Percentiles rank a stretch among this genome's conserved stretches.
Evolutionary conservation across 2,113 vertebrate genomes (phyloP).

Genomic region (Mirza zaza): DNA sequence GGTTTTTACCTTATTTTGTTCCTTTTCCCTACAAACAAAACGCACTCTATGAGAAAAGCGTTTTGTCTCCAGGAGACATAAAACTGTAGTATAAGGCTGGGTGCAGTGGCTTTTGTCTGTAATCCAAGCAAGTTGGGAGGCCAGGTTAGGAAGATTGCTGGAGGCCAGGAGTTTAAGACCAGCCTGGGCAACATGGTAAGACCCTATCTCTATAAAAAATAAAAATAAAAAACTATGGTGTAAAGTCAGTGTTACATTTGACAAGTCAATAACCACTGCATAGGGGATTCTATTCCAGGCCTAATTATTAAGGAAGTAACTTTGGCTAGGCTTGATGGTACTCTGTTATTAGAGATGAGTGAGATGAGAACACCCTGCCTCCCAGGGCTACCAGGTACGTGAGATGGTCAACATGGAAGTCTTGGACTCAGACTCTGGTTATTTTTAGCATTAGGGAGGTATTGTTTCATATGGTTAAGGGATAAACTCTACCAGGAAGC

Average conservation of each 20-base stretch:
- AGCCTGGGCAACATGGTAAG: no score
- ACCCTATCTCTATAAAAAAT: no score
- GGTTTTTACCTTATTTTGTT: neutral
- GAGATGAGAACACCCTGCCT: neutral
- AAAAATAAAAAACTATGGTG: neutral
- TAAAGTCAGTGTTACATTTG: neutral
- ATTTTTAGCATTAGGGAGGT: constrained; percentile 20
- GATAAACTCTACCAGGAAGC: neutral
- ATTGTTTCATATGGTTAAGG: neutral
- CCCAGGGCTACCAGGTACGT: neutral
- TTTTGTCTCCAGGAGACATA: neutral
- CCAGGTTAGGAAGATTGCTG: no score
- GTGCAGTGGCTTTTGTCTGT: no score
- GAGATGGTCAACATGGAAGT: neutral
- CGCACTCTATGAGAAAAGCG: neutral
- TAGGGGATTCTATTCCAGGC: neutral
- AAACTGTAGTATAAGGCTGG: neutral
- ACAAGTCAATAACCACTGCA: neutral
- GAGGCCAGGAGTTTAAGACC: no score
- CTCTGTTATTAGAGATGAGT: neutral
- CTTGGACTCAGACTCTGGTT: neutral
- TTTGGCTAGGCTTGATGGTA: neutral
- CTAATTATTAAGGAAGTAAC: neutral
- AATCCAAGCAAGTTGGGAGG: no score
- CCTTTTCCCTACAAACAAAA: neutral